Base-by-base conservation (phyloP, 1,140 invertebrate species). In the Lepidurus arcticus region DNA sequence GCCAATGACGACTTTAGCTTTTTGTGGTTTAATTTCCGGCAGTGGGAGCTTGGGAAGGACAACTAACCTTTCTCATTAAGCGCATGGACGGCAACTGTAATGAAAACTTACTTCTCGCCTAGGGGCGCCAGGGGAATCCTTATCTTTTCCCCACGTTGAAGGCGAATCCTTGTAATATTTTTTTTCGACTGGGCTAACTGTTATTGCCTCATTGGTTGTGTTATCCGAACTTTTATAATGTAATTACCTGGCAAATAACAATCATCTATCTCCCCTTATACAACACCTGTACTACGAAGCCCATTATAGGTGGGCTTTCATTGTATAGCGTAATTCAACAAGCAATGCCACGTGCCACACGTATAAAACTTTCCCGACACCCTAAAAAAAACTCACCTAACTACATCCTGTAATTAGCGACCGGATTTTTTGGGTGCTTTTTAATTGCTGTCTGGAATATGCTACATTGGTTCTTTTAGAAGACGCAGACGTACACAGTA, bases 51-150 rank as follows among this genome's bases (percentile, higher is more conserved):
- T 21, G 4, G n/a, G 21, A 65, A 13, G 53, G 16, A 21, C 53
- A 65, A 21, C 53, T 65, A 21, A 65, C 53, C 53, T 65, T 65
- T 65, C 53, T 16, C 53, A 65, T 65, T 65, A 65, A 65, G 53
- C 53, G 21, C 53, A 65, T 65, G 16, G 16, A 21, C 53, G 13
- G 53, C 53, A 65, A 21, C 53, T 21, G n/a, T 65, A 65, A 65
- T 65, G 16, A 65, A 65, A 65, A 65, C 53, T 65, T 65, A 65
- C 53, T 65, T 65, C 53, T 65, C 53, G 16, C 53, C 13, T 65
- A 13, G 53, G 53, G 53, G 21, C 8, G 8, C 13, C 53, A 21
- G 21, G 21, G 21, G 53, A 65, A 65, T 65, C 53, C 53, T 65
- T 16, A 65, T 65, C 1, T 65, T 65, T 13, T 13, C 13, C 53